Evolutionary conservation across 1,140 invertebrate species (phyloP).

Genomic region (Protaetia brevitarsis): DNA sequence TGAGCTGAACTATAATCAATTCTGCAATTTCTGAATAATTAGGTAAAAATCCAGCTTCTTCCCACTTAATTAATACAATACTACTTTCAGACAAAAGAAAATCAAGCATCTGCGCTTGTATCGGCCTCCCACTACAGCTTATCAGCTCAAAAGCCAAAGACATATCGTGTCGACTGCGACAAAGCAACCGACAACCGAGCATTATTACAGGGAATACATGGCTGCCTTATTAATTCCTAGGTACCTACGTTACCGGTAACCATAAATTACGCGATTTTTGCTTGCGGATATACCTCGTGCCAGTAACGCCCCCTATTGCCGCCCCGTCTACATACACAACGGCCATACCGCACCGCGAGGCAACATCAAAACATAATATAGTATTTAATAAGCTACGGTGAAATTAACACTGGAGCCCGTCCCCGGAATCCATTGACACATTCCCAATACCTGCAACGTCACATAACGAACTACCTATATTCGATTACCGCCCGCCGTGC

Average conservation of each 20-base stretch:
- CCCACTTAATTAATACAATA: too few species aligned
- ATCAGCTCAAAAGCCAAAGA: background rate
- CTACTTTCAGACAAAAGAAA: too few species aligned
- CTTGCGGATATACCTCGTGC: background rate
- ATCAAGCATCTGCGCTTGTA: too few species aligned
- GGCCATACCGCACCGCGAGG: constrained; percentile 41
- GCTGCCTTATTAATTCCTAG: constrained; percentile 39
- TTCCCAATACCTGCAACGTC: constrained; percentile 41
- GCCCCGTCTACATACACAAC: background rate
- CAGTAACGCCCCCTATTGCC: background rate
- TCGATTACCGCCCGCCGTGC: background rate
- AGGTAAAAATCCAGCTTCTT: too few species aligned
- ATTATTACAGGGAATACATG: constrained; percentile 2
- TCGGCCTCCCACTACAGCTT: background rate
- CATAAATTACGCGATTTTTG: constrained; percentile 45
- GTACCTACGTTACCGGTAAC: too few species aligned
- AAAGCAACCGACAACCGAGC: background rate
- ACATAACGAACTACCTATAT: constrained; percentile 12
- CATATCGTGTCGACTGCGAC: background rate
- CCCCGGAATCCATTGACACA: constrained; percentile 36
- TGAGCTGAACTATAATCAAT: too few species aligned
- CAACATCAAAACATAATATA: constrained; percentile 47
- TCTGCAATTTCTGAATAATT: too few species aligned
- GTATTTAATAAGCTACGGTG: constrained; percentile 46
- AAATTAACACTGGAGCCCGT: constrained; percentile 43